Evolutionary conservation across 2,888 invertebrate species (phyloP).

Genomic region (Stegana nigrithorax): DNA sequence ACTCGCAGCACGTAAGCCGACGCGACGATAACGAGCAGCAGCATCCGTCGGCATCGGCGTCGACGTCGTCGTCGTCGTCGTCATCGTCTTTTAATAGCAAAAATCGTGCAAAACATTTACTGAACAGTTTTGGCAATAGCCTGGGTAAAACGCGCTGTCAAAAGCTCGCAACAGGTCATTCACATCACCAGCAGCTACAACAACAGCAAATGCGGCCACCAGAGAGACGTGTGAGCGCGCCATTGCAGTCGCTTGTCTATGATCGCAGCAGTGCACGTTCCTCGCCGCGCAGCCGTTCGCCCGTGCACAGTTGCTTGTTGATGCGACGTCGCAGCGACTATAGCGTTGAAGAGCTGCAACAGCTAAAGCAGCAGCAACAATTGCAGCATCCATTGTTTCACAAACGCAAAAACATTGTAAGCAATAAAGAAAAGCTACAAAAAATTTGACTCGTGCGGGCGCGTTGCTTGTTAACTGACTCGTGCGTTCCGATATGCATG

Average conservation of each 20-base stretch:
- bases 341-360: conserved; percentile 54
- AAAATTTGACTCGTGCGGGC: too few relatives aligned
- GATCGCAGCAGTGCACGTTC: conserved; percentile 44
- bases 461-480: too few relatives aligned
- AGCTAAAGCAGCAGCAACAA: conserved; percentile 48
- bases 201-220: conserved; percentile 22
- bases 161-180: conserved; percentile 43
- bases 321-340: conserved; percentile 62
- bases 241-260: conserved; percentile 50
- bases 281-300: conserved; percentile 49
- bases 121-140: conserved; percentile 53
- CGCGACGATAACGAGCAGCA: conserved; percentile 44
- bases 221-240: conserved; percentile 9
- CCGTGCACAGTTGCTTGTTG: conserved; percentile 55
- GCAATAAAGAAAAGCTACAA: too few relatives aligned
- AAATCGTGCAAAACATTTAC: conserved; percentile 15
- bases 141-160: conserved; percentile 41
- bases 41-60: not conserved
- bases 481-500: too few relatives aligned
- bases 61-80: not conserved
- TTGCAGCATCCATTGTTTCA: conserved; percentile 29
- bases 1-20: conserved; percentile 61
- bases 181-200: conserved; percentile 33
- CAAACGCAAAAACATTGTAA: conserved; percentile 50
- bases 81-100: not conserved